Evolutionary conservation across 2,113 vertebrate species (phyloP), one percentile per base, ranked within the genome.

Genomic region (Cyanocitta stelleri): DNA sequence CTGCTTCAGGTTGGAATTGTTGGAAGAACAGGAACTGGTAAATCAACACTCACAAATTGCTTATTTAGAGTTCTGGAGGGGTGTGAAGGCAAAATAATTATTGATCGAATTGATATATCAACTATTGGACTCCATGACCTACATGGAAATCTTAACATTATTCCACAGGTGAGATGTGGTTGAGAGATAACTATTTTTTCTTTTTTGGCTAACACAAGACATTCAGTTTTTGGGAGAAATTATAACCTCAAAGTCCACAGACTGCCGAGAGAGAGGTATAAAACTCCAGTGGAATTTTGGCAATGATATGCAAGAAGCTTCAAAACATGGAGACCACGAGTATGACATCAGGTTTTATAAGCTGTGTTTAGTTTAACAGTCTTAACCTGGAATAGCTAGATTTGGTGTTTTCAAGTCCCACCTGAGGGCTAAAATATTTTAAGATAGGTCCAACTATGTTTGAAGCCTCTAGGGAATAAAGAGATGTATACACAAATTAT

Each of bases 111-210:
- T 68, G 97, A 98, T 71, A 96, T 97, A 85, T 93, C 95, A 63
- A 93, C 93, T 64, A 76, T 97, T 77, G 97, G 97, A 72, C 96
- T 98, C 41, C 97, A 97, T 68, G 97, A 98, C 77, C 89, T 98
- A 61, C 48, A 75, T 56, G 81, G 96, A 68, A 96, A 94, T 85
- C 95, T 98, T 69, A 97, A 98, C 46, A 94, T 97, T 82, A 97
- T 98, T 90, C 97, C 97, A 66, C 96, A 98, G 96, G 97, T 98
- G 80, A 93, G 81, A 54, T 13, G 5, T 46, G 37, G 10, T 85
- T 69, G 54, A 74, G 51, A 54, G 19, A 30, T 8, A 59, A 52
- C 20, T 20, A 2, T 43, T 41, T 16, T 37, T 46, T 9, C 19
- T 41, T 59, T 71, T 55, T 80, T 49, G 1, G 33, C 26, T 64